These are phyloP conservation scores for Littorina saxatilis DNA, from an alignment of 1,140 invertebrate species.

Conservation along the genomic window DNA sequence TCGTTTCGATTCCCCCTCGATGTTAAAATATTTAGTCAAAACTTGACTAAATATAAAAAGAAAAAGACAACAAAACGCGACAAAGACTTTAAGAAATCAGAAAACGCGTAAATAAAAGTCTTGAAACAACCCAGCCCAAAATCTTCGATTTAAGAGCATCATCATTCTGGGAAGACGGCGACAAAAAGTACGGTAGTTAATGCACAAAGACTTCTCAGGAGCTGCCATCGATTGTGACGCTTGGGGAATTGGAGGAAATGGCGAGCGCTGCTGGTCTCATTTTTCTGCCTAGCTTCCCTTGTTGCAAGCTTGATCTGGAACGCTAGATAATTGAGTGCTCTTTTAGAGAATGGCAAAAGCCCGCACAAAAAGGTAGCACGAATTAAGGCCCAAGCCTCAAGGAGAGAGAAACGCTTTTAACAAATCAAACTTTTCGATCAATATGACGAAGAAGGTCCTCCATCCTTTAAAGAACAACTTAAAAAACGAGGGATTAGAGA, in stretches of 20 bases:
- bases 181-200: slow-evolving; percentile 16
- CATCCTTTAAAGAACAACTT: neutral
- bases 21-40: too few species aligned
- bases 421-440: slow-evolving; percentile 40
- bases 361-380: neutral
- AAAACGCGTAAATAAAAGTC: slow-evolving; percentile 12
- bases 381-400: slow-evolving; percentile 22
- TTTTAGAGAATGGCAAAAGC: slow-evolving; percentile 17
- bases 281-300: slow-evolving; percentile 5
- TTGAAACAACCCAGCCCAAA: neutral
- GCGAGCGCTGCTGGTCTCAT: slow-evolving; percentile 7
- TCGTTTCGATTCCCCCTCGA: too few species aligned
- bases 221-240: slow-evolving; percentile 15
- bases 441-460: neutral
- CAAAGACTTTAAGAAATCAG: too few species aligned
- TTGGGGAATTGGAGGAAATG: slow-evolving; percentile 1
- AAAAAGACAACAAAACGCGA: neutral
- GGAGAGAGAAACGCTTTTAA: slow-evolving; percentile 38
- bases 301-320: slow-evolving; percentile 27
- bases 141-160: slow-evolving; percentile 19
- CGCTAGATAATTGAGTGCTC: slow-evolving; percentile 36
- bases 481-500: neutral
- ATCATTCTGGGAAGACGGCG: neutral
- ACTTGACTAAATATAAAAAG: too few species aligned
- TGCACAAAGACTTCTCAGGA: slow-evolving; percentile 35